Evolutionary conservation across 2,888 invertebrate genomes (phyloP).

Genomic region (Ecdyonurus torrentis): DNA sequence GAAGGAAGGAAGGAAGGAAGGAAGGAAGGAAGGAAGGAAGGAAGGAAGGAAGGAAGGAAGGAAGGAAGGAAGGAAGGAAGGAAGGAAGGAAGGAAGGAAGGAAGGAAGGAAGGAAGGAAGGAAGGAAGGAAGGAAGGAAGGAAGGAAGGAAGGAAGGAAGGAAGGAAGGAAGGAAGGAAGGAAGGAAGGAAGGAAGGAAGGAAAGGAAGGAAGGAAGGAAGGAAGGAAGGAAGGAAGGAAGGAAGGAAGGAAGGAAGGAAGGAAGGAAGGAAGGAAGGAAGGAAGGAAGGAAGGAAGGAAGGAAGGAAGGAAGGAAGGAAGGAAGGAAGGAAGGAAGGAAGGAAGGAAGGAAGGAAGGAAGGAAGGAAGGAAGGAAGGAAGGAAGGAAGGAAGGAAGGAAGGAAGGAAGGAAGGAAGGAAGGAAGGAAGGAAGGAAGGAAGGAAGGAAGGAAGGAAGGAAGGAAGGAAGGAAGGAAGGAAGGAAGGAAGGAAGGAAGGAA

Average conservation of each 20-base stretch:
- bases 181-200: conserved; percentile 5
- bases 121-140: conserved; percentile 6
- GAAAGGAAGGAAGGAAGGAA: conserved; percentile 3
- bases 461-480: too few relatives aligned
- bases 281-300: conserved; percentile 7
- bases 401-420: conserved; percentile 7
- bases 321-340: conserved; percentile 7
- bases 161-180: conserved; percentile 7
- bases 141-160: conserved; percentile 7
- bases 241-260: conserved; percentile 6
- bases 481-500: too few relatives aligned
- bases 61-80: conserved; percentile 8
- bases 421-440: conserved; percentile 8
- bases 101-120: conserved; percentile 7
- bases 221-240: conserved; percentile 7
- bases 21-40: conserved; percentile 6
- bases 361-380: conserved; percentile 8
- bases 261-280: conserved; percentile 7
- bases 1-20: conserved; percentile 7
- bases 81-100: conserved; percentile 7
- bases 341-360: conserved; percentile 7
- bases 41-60: conserved; percentile 8
- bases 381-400: conserved; percentile 8
- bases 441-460: conserved; percentile 2
- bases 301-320: conserved; percentile 7